Evolutionary conservation across 2,888 invertebrate species (phyloP), one percentile per base, ranked within the genome.

Genomic region (Cheiracanthium punctorium): DNA sequence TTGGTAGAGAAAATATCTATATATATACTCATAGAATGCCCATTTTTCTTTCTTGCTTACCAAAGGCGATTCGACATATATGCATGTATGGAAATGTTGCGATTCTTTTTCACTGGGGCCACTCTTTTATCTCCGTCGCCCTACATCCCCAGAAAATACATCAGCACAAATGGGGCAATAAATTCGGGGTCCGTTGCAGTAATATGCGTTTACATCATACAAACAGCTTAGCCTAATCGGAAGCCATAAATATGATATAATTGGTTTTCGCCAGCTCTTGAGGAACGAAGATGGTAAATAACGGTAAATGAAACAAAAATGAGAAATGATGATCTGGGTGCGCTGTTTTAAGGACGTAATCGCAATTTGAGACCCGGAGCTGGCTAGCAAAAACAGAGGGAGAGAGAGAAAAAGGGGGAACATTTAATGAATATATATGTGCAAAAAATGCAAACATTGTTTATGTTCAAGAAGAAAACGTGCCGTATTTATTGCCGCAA

Each of bases 211-310:
- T 58, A 58, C 58, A 58, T 58, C 58, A 58, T 58, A 58, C 58
- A 58, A 58, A 58, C 58, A 58, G 58, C 58, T 58, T 58, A 58
- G 58, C 58, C 58, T 58, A 58, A 58, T 58, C 58, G 58, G 58
- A 58, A 58, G 58, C 24, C 58, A 58, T 58, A 58, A 58, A 58
- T 58, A 58, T 58, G 24, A 12, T 58, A 58, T 58, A 58, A 58
- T 58, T 58, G 58, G 58, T 58, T 58, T 58, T 58, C 58, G 58
- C 58, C 58, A 24, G 48, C 14, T 17, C 24, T 24, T 58, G 4
- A 17, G 24, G 17, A 17, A 58, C 58, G 58, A 58, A 58, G 58
- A 58, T 58, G 58, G 58, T 58, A 58, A 58, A 58, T 58, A 58
- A 58, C 58, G 58, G 1, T 58, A 58, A 58, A 58, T 58, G 58